phyloP scores from a whole-genome alignment of 2,113 vertebrate genomes.

The Thamnophis sirtalis region DNA sequence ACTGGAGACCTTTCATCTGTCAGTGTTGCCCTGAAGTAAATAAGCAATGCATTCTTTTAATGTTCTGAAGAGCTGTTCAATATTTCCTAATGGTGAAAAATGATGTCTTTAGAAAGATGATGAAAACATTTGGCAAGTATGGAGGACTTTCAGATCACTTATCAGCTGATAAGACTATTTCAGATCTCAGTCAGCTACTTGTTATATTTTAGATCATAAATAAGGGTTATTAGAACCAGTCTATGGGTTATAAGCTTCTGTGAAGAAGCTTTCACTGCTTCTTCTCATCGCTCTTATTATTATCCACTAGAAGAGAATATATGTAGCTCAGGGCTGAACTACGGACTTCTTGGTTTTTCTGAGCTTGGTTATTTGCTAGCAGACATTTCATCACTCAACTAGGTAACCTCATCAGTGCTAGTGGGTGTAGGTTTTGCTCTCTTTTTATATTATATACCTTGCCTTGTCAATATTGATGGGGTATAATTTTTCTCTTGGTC shows the following conservation, averaged over 20 bases:
- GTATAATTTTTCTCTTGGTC: no score
- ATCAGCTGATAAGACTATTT: constrained; percentile 42
- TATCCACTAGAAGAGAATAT: not conserved
- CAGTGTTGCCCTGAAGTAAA: constrained; percentile 26
- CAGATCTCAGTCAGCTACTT: constrained; percentile 54
- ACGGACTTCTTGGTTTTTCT: not conserved
- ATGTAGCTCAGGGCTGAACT: not conserved
- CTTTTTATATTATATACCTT: not conserved
- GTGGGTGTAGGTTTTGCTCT: no score
- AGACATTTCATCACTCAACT: no score
- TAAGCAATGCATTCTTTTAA: constrained; percentile 44
- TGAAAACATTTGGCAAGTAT: constrained; percentile 37
- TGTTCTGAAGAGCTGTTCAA: constrained; percentile 42
- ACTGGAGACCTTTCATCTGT: constrained; percentile 19
- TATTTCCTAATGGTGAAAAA: constrained; percentile 47
- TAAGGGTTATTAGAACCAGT: constrained; percentile 45
- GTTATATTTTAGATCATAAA: constrained; percentile 48
- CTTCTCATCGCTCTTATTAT: constrained; percentile 38
- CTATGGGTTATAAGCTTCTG: constrained; percentile 30
- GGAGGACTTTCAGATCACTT: constrained; percentile 33
- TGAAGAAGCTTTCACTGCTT: constrained; percentile 43
- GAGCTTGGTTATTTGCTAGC: no score
- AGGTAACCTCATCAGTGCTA: no score
- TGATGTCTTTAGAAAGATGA: constrained; percentile 22
- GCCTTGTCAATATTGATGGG: no score